Evolutionary conservation across 35 echinoderm and acorn worm genomes (phyloP), one percentile per base, ranked within the genome.

Genomic region (Acanthaster planci): DNA sequence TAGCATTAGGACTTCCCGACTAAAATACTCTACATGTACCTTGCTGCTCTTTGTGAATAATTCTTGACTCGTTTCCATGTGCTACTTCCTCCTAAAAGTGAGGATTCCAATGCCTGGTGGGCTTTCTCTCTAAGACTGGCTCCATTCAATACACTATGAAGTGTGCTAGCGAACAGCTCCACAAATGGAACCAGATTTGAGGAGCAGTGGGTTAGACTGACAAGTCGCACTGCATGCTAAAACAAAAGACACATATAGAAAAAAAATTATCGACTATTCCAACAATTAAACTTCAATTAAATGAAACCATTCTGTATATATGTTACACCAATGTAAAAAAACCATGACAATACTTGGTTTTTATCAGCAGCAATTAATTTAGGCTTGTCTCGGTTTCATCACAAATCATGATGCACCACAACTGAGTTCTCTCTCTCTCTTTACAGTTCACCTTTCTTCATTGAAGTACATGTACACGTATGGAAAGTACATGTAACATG

Each of bases 61-160:
- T 81, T 84, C 77, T 80, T 21, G 17, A 55, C 77, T 16, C 64
- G 17, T 51, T 76, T 92, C 15, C 51, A 68, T 0, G 55, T 80
- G 8, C 34, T 21, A 1, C 37, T 31, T 37, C 84, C 84, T 17
- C 90, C 90, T 22, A 92, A 12, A 26, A 85, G 57, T 1, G 85
- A 40, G 10, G 90, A 81, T 39, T 42, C 59, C n/a, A 92, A 55
- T 5, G 83, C 90, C 67, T 38, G 55, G 7, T 81, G 52, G 19
- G 77, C 84, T 15, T 87, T 79, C 7, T 92, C 90, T 42, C 55
- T 80, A 0, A 92, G 77, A 37, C 77, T 87, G 50, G 77, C 84
- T 7, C 84, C 90, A 64, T 92, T 92, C 14, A 92, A 7, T 14
- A 92, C 84, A 18, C 55, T 54, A 55, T 92, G 90, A 1, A 92